A percentile compares a stretch with the other conserved stretches of the same genome.
Evolutionary conservation across 2,888 invertebrate species (phyloP).

Genomic region (Danaus chrysippus): DNA sequence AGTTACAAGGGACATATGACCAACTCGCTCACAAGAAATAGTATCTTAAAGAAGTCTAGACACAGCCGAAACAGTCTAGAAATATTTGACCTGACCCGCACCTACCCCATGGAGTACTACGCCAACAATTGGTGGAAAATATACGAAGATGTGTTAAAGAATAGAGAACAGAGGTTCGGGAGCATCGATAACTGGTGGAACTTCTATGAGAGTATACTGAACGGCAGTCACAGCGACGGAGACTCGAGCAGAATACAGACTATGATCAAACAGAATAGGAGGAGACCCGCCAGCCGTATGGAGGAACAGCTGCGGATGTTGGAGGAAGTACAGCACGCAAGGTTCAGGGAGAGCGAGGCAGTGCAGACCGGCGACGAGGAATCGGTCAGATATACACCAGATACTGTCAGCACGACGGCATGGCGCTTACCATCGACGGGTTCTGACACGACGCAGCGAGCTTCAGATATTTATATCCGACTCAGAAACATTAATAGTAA

Average conservation of each 20-base stretch:
- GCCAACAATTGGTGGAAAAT: conserved; percentile 77
- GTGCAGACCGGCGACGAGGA: conserved; percentile 53
- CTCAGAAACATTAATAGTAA: too few relatives aligned
- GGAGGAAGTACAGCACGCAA: conserved; percentile 58
- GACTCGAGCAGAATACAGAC: conserved; percentile 51
- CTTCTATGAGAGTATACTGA: conserved; percentile 65
- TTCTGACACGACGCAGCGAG: background rate
- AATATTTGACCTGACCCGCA: conserved; percentile 64
- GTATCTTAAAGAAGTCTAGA: conserved; percentile 44
- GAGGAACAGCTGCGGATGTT: conserved; percentile 65
- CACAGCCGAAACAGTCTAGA: conserved; percentile 48
- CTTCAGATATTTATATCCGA: background rate
- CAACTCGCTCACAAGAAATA: conserved; percentile 40
- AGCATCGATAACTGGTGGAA: conserved; percentile 74
- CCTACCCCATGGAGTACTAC: conserved; percentile 69
- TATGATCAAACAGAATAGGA: conserved; percentile 48
- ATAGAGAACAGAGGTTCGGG: conserved; percentile 68
- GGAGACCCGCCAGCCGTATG: conserved; percentile 59
- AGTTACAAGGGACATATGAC: conserved; percentile 49
- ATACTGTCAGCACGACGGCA: conserved; percentile 39
- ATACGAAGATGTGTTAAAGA: conserved; percentile 68
- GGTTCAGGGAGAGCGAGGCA: conserved; percentile 59
- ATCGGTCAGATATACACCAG: conserved; percentile 61
- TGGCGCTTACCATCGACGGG: conserved; percentile 33
- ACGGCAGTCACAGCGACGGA: conserved; percentile 38